Percentiles rank a stretch among this genome's conserved stretches.
These are phyloP conservation scores for Trichopria drosophilae DNA, from an alignment of 2,888 invertebrate species.

Conservation along the genomic window DNA sequence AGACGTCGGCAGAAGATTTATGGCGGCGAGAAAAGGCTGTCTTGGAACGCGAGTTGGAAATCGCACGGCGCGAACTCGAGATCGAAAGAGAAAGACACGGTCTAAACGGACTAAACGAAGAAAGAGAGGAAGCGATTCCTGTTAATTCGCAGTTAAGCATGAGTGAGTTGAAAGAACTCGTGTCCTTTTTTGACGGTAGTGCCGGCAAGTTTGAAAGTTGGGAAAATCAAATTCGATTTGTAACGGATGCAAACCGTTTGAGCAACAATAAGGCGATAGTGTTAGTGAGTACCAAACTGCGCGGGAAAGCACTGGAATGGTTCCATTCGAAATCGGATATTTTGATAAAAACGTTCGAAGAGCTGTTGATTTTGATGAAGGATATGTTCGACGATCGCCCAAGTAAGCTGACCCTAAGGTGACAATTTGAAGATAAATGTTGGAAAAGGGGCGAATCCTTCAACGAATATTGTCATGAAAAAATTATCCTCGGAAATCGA, in stretches of 20 bases:
- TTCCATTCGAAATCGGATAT: conserved; percentile 31
- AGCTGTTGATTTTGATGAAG: conserved; percentile 23
- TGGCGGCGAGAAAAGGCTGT: conserved; percentile 4
- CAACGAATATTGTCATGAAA: conserved; percentile 29
- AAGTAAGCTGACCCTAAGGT: conserved; percentile 10
- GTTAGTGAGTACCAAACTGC: conserved; percentile 22
- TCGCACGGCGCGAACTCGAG: conserved; percentile 2
- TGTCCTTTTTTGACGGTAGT: conserved; percentile 15
- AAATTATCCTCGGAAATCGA: conserved; percentile 28
- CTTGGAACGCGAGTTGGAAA: not conserved
- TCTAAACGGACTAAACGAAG: no score
- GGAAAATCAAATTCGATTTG: conserved; percentile 16
- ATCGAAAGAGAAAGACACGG: not conserved
- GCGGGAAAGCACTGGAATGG: conserved; percentile 28
- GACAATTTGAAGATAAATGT: conserved; percentile 21
- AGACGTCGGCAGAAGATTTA: no score
- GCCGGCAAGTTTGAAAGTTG: conserved; percentile 18
- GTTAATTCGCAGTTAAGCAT: not conserved
- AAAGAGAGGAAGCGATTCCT: conserved; percentile 1
- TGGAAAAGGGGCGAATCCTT: conserved; percentile 28
- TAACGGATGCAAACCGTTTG: conserved; percentile 14
- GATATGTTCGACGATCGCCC: conserved; percentile 23
- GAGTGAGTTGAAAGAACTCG: conserved; percentile 13
- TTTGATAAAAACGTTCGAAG: conserved; percentile 9
- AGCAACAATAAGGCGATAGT: conserved; percentile 17